Conservation (phyloP, 1,140 invertebrate species). For the Reticulitermes speratus region DNA sequence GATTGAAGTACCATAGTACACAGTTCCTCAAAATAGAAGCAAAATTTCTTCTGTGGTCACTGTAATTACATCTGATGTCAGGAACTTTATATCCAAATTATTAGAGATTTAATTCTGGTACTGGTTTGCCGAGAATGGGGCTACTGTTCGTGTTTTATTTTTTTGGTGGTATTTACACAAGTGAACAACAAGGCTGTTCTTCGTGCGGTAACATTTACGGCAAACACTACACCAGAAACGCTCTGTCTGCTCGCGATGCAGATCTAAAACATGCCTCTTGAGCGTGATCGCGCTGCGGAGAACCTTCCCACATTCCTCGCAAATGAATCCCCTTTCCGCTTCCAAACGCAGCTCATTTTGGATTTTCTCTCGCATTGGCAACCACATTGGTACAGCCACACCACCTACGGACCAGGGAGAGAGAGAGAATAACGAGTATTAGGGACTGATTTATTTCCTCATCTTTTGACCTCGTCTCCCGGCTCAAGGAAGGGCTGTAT, state of each 20-base stretch:
- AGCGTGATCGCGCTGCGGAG: conserved; percentile 40
- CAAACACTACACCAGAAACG: conserved; percentile 45
- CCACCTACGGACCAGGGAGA: not conserved
- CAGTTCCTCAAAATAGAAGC: not conserved
- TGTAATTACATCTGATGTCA: not conserved
- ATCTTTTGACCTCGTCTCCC: not conserved
- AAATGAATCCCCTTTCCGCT: conserved; percentile 30
- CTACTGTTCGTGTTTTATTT: conserved; percentile 32
- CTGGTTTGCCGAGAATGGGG: not conserved
- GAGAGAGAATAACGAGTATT: conserved; percentile 15
- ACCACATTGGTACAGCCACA: conserved; percentile 21
- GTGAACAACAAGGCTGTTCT: conserved; percentile 45
- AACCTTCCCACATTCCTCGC: conserved; percentile 40
- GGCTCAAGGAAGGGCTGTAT: not conserved
- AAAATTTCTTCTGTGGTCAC: not conserved
- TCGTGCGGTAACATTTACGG: conserved; percentile 43
- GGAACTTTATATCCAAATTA: not conserved
- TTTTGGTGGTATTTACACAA: conserved; percentile 46
- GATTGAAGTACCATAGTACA: not conserved
- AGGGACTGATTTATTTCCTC: not conserved
- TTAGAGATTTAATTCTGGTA: not conserved
- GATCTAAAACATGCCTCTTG: conserved; percentile 40
- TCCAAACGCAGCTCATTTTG: conserved; percentile 25
- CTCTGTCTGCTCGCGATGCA: conserved; percentile 42
- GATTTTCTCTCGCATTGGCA: conserved; percentile 29